phyloP scores from a whole-genome alignment of 2,888 invertebrate species.

The Archips xylosteana region DNA sequence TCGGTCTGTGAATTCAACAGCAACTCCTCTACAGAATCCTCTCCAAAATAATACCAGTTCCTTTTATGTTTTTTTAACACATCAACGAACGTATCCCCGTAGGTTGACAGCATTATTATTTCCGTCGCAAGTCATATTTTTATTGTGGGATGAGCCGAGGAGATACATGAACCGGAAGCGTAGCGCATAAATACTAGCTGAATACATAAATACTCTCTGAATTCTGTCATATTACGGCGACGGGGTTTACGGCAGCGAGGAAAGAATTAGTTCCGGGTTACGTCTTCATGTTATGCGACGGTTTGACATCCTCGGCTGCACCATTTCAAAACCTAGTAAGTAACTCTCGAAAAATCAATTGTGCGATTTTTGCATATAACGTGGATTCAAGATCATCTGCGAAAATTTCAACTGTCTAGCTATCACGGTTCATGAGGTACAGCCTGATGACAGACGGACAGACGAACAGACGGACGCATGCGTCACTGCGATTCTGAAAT shows the following conservation, averaged over 20 bases:
- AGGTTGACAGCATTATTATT: constrained; percentile 40
- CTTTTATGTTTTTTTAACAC: neutral
- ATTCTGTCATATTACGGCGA: constrained; percentile 34
- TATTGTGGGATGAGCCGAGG: constrained; percentile 38
- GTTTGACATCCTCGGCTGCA: neutral
- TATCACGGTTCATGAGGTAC: too few species aligned
- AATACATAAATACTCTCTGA: constrained; percentile 40
- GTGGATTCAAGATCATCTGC: too few species aligned
- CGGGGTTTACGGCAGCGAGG: constrained; percentile 20
- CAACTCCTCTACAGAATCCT: too few species aligned
- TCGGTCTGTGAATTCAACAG: too few species aligned
- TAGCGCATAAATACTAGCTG: constrained; percentile 38
- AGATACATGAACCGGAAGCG: constrained; percentile 40
- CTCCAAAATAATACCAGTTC: neutral
- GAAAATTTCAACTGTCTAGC: too few species aligned
- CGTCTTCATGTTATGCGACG: constrained; percentile 11
- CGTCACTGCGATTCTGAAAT: too few species aligned
- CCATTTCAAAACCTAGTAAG: too few species aligned
- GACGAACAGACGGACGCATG: too few species aligned
- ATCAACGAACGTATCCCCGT: constrained; percentile 14
- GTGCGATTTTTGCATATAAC: too few species aligned
- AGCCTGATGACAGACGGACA: too few species aligned
- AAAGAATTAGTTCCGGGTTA: constrained; percentile 20
- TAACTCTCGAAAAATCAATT: too few species aligned
- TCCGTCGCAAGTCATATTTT: constrained; percentile 38